phyloP scores from a whole-genome alignment of 2,797 vertebrate genomes.

The Poeciliopsis paucimaculata region DNA sequence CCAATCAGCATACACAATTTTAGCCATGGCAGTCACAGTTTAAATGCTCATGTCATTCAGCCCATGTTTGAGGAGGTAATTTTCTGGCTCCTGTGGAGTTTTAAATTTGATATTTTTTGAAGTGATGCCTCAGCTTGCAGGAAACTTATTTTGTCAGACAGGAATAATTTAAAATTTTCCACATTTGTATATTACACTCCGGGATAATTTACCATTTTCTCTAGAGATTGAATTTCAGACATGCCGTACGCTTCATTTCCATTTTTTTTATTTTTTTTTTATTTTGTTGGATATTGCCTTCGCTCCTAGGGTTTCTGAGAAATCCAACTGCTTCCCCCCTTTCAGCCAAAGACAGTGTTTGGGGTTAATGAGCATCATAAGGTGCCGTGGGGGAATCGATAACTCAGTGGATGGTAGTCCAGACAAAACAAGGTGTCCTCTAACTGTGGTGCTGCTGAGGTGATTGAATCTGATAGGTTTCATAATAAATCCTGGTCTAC shows the following conservation, averaged over 20 bases:
- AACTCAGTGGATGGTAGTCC: slow-evolving; percentile 37
- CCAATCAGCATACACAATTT: slow-evolving; percentile 15
- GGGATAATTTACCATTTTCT: slow-evolving; percentile 26
- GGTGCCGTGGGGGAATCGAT: slow-evolving; percentile 48
- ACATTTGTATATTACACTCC: slow-evolving; percentile 8
- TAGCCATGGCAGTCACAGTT: slow-evolving; percentile 25
- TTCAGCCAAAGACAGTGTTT: slow-evolving; percentile 20
- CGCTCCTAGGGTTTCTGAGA: not conserved
- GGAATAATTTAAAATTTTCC: slow-evolving; percentile 15
- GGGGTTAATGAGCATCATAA: slow-evolving; percentile 56
- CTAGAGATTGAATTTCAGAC: slow-evolving; percentile 9
- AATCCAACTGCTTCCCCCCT: slow-evolving; percentile 22
- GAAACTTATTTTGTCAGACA: slow-evolving; percentile 24
- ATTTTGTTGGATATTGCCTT: not conserved
- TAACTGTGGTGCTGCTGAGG: slow-evolving; percentile 29
- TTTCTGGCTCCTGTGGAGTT: slow-evolving; percentile 34
- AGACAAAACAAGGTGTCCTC: slow-evolving; percentile 54
- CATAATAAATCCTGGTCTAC: slow-evolving; percentile 45
- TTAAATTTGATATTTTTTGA: slow-evolving; percentile 14
- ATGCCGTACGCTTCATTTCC: not conserved
- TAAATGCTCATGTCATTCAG: slow-evolving; percentile 18
- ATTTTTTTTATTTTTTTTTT: accelerated
- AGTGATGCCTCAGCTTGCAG: not conserved
- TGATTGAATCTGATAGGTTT: slow-evolving; percentile 65
- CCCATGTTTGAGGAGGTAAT: slow-evolving; percentile 36